Evolutionary conservation across 2,888 invertebrate species (phyloP).

Genomic region (Schizotus pectinicornis): DNA sequence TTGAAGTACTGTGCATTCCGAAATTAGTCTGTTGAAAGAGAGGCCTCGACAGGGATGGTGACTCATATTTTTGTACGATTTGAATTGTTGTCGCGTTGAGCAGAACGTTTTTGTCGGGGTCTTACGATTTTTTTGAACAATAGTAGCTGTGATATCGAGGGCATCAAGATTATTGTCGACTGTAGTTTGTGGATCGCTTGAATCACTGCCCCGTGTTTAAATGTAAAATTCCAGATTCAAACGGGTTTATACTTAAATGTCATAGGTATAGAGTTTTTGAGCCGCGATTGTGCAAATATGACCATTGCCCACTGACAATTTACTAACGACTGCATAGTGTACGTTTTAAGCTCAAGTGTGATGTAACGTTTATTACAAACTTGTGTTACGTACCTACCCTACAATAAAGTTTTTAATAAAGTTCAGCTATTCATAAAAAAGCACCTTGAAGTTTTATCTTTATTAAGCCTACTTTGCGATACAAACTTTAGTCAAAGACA

Average conservation of each 20-base stretch:
- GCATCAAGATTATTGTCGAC: constrained; percentile 12
- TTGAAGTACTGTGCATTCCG: constrained; percentile 14
- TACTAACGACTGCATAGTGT: constrained; percentile 5
- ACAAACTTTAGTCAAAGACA: background rate
- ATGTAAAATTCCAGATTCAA: background rate
- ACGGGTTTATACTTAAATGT: background rate
- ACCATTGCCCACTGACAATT: too few relatives aligned
- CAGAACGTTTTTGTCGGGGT: constrained; percentile 1
- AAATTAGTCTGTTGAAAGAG: constrained; percentile 12
- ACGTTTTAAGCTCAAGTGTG: constrained; percentile 25
- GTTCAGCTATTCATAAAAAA: background rate
- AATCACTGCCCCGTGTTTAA: constrained; percentile 4
- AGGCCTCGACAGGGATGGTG: constrained; percentile 4
- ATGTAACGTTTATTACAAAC: constrained; percentile 20
- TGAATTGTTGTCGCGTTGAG: background rate
- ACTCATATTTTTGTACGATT: constrained; percentile 12
- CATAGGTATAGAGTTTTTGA: too few relatives aligned
- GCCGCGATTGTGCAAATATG: background rate
- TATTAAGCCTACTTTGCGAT: too few relatives aligned
- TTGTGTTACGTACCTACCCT: constrained; percentile 16
- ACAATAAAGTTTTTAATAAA: constrained; percentile 20
- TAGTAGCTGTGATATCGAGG: constrained; percentile 25
- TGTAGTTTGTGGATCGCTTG: constrained; percentile 3
- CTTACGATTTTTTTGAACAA: constrained; percentile 9
- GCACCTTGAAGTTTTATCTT: background rate